A percentile compares a stretch with the other conserved stretches of the same genome.
phyloP scores from a whole-genome alignment of 2,888 invertebrate species.

The Proisotoma minuta region DNA sequence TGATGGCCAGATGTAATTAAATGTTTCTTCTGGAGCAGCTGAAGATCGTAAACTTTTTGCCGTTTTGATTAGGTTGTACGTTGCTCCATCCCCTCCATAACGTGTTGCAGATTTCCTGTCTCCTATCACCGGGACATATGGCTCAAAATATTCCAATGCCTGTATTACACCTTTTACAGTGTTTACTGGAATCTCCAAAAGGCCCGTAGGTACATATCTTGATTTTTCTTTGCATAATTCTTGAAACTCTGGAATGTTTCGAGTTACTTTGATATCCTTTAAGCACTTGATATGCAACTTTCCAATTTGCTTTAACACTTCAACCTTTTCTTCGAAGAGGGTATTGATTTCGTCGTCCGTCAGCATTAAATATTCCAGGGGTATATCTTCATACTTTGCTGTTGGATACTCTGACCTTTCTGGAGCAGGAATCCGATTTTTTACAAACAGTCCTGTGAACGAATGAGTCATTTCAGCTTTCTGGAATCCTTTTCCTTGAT shows the following conservation, averaged over 20 bases:
- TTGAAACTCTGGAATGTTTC: too few relatives aligned
- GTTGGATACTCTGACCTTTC: too few relatives aligned
- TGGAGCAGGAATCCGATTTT: background rate
- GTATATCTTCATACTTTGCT: too few relatives aligned
- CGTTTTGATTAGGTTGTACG: background rate
- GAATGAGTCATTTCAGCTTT: background rate
- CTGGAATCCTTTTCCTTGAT: background rate
- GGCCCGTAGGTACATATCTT: background rate
- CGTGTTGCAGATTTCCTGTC: background rate
- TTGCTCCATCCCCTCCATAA: background rate
- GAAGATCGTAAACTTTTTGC: background rate
- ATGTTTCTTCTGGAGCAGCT: background rate
- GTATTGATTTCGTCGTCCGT: too few relatives aligned
- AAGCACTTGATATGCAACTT: too few relatives aligned
- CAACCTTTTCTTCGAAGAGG: too few relatives aligned
- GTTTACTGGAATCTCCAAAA: background rate
- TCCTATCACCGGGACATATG: background rate
- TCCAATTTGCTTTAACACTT: too few relatives aligned
- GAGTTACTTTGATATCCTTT: too few relatives aligned
- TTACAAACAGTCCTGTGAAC: background rate
- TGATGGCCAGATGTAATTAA: background rate
- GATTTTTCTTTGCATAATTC: too few relatives aligned
- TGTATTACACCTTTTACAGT: background rate
- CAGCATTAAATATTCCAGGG: too few relatives aligned
- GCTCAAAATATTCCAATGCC: background rate